Evolutionary conservation across 2,888 invertebrate species (phyloP).

Genomic region (Drosophila leonis): DNA sequence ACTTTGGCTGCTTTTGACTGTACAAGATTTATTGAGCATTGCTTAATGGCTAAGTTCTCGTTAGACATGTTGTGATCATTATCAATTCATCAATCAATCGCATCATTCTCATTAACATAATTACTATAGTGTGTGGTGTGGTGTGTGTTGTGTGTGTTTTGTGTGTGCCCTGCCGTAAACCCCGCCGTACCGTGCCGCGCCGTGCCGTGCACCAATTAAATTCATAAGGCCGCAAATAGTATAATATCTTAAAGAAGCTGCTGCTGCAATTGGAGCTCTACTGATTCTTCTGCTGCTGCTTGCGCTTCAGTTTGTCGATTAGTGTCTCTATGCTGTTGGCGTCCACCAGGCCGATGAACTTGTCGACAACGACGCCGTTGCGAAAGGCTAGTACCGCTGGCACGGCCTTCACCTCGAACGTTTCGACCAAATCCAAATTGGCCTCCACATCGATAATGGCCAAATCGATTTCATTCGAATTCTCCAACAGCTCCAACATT

Average conservation of each 20-base stretch:
- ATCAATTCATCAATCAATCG: slow-evolving; percentile 16
- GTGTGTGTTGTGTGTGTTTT: neutral
- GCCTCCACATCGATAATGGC: slow-evolving; percentile 93
- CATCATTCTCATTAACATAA: slow-evolving; percentile 22
- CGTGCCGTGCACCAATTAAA: slow-evolving; percentile 39
- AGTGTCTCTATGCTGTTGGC: slow-evolving; percentile 92
- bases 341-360: slow-evolving; percentile 94
- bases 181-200: neutral
- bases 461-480: slow-evolving; percentile 90
- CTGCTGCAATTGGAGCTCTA: slow-evolving; percentile 25
- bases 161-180: slow-evolving; percentile 13
- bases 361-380: slow-evolving; percentile 93
- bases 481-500: slow-evolving; percentile 91
- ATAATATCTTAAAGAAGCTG: slow-evolving; percentile 24
- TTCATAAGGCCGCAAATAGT: slow-evolving; percentile 55
- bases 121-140: slow-evolving; percentile 21
- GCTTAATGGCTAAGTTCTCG: slow-evolving; percentile 32
- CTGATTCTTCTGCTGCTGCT: slow-evolving; percentile 65
- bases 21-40: slow-evolving; percentile 43
- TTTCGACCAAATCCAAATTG: slow-evolving; percentile 93
- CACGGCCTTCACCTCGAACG: slow-evolving; percentile 93
- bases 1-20: slow-evolving; percentile 1
- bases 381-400: slow-evolving; percentile 91
- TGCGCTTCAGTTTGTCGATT: slow-evolving; percentile 87
- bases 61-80: neutral